phyloP scores from a whole-genome alignment of 2,797 vertebrate genomes.

The Bufotes viridis region DNA sequence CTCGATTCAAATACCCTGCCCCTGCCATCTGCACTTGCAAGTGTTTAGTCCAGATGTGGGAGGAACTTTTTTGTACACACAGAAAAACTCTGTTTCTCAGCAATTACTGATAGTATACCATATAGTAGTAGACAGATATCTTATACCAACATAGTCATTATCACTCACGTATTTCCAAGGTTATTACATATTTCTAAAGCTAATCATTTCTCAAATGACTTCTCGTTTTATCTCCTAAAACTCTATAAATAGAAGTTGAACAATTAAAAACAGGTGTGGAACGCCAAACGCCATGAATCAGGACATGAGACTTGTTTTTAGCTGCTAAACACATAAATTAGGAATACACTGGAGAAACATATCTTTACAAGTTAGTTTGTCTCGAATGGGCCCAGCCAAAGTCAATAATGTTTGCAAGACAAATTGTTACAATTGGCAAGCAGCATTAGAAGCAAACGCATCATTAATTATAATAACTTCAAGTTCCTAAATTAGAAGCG shows the following conservation, averaged over 20 bases:
- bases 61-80: no score
- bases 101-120: no score
- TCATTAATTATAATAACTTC: constrained; percentile 57
- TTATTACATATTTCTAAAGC: neutral
- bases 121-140: no score
- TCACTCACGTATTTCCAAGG: constrained; percentile 1
- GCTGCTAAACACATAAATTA: constrained; percentile 51
- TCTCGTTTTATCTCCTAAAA: constrained; percentile 16
- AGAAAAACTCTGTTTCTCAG: no score
- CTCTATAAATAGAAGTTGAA: constrained; percentile 26
- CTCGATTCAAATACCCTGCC: no score
- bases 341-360: constrained; percentile 38
- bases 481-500: constrained; percentile 40
- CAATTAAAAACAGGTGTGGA: constrained; percentile 52
- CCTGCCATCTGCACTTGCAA: no score
- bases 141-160: neutral
- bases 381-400: constrained; percentile 49
- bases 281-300: constrained; percentile 21
- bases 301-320: constrained; percentile 37
- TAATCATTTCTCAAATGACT: constrained; percentile 9
- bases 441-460: constrained; percentile 37
- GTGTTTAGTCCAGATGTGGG: no score
- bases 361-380: constrained; percentile 42
- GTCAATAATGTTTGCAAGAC: constrained; percentile 58
- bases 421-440: constrained; percentile 60